Base-by-base conservation (phyloP, 2,888 invertebrate species). In the Ochropleura plecta region DNA sequence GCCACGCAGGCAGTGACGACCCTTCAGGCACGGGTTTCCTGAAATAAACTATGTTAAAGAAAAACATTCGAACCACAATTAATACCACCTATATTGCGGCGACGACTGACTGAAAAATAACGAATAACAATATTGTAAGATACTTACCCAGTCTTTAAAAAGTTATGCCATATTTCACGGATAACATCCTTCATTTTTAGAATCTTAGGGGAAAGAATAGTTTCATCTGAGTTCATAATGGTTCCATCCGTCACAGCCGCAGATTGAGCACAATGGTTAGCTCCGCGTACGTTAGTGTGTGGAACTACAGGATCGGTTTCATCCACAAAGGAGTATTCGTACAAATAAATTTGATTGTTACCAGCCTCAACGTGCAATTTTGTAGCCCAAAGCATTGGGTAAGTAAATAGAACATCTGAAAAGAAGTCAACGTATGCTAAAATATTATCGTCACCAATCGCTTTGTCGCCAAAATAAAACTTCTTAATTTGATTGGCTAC, bases 391-490 rank as follows among this genome's bases (percentile, higher is more conserved):
- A 92, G 64, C 16, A 86, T 87, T 4, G 91, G 79, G 76, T 90
- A 89, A 0, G 84, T 83, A 68, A 94, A 93, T 9, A 82, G 30
- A 3, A 88, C 68, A 96, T 97, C 96, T 5, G 92, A 84, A 64
- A 78, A 79, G 66, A 51, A 76, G 6, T 76, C 51, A 0, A 76
- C 51, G 2, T 70, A 76, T 9, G 20, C 49, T 10, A 75, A 70
- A 78, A 75, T 69, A 9, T 51, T 78, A 3, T 59, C 70, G 14
- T 78, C 57, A 14, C 44, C 40, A 2, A 75, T 30, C 4, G 79
- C 44, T 40, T 75, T 51, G 6, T 75, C 79, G 12, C 79, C 75
- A 6, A 75, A 78, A 51, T 75, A 75, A 51, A 20, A 75, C 9
- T 40, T 69, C 40, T 70, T 78, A 8, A 70, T 20, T 70, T 59